Percentiles rank a stretch among this genome's conserved stretches.
These are phyloP conservation scores for Phyllopteryx taeniolatus DNA, from an alignment of 2,113 vertebrate genomes.

Conservation along the genomic window DNA sequence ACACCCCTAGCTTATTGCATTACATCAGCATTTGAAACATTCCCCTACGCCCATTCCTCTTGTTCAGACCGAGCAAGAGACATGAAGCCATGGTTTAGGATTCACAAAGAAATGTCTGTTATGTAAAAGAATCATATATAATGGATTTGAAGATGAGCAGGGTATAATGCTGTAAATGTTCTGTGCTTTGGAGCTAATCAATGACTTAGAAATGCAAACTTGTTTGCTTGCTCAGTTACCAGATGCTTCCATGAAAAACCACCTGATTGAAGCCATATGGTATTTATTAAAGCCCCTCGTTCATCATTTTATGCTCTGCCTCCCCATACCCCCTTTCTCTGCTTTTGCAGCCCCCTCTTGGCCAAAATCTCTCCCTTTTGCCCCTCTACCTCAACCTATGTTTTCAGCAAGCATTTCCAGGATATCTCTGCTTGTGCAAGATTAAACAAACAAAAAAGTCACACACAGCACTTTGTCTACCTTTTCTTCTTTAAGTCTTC, in stretches of 20 bases:
- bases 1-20: constrained; percentile 30
- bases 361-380: neutral
- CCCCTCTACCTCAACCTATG: constrained; percentile 3
- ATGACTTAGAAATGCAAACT: constrained; percentile 15
- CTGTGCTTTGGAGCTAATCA: neutral
- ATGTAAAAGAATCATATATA: neutral
- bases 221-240: constrained; percentile 15
- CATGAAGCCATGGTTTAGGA: neutral
- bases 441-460: constrained; percentile 46
- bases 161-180: neutral
- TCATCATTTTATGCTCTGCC: constrained; percentile 41
- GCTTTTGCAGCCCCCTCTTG: neutral
- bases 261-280: constrained; percentile 46
- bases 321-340: constrained; percentile 16
- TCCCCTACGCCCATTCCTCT: constrained; percentile 23
- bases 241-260: constrained; percentile 41
- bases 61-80: constrained; percentile 35
- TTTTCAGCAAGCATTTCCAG: neutral
- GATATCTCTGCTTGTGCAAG: constrained; percentile 23
- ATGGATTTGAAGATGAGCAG: too few relatives aligned
- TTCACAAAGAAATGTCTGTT: neutral
- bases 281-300: constrained; percentile 52
- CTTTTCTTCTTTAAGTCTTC: constrained; percentile 21
- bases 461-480: constrained; percentile 46
- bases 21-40: constrained; percentile 53